These are phyloP conservation scores for Myotis lucifugus DNA, from an alignment of 2,113 vertebrate species.

Conservation along the genomic window DNA sequence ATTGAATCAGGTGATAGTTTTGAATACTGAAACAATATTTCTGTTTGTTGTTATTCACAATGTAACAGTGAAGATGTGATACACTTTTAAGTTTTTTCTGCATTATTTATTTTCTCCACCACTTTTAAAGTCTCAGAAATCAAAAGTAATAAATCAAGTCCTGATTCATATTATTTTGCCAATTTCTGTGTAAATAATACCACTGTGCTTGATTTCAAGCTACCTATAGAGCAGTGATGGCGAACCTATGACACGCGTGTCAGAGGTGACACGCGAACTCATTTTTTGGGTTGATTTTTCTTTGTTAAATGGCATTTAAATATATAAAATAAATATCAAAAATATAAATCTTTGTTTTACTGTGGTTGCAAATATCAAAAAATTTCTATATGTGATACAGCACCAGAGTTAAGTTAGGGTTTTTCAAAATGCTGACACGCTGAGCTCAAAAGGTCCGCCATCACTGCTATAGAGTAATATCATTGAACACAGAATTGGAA, in stretches of 20 bases:
- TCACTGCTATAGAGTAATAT: not conserved
- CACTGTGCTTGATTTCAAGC: not conserved
- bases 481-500: not conserved
- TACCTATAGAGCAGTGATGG: not conserved
- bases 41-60: not conserved
- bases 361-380: no score
- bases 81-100: slow-evolving; percentile 25
- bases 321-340: no score
- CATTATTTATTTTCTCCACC: not conserved
- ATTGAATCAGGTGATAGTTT: slow-evolving; percentile 9
- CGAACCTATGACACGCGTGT: no score
- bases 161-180: not conserved
- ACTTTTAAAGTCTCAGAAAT: not conserved
- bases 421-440: no score
- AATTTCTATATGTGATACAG: no score
- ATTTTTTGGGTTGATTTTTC: no score
- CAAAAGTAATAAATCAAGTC: not conserved
- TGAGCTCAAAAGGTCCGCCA: no score
- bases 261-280: no score
- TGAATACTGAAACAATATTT: not conserved
- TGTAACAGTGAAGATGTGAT: not conserved
- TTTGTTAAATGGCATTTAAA: no score
- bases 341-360: no score
- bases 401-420: no score
- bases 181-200: not conserved